These are phyloP conservation scores for Drosophila parvula DNA, from an alignment of 1,140 invertebrate species.

Conservation along the genomic window DNA sequence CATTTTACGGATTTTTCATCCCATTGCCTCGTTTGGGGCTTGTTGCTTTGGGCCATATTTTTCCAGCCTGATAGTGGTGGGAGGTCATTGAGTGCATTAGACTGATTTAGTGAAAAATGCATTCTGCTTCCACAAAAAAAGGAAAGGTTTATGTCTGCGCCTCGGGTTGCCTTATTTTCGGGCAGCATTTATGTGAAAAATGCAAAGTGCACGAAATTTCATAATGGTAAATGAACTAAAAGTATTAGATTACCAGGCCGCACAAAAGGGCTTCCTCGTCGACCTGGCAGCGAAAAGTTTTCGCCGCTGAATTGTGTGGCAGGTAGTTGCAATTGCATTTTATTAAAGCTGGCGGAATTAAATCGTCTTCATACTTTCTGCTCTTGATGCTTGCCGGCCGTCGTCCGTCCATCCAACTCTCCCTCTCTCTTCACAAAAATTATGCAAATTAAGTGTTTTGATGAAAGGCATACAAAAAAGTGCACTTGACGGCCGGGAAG, in stretches of 20 bases:
- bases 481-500: slow-evolving; percentile 61
- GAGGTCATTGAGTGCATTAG: slow-evolving; percentile 73
- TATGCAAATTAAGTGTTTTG: slow-evolving; percentile 81
- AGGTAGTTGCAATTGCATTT: slow-evolving; percentile 62
- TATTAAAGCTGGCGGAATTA: slow-evolving; percentile 75
- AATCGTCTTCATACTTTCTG: slow-evolving; percentile 47
- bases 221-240: slow-evolving; percentile 77
- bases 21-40: slow-evolving; percentile 57
- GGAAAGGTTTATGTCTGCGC: slow-evolving; percentile 47
- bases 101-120: slow-evolving; percentile 68
- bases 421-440: slow-evolving; percentile 62
- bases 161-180: slow-evolving; percentile 17
- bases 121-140: slow-evolving; percentile 18
- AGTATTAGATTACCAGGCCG: slow-evolving; percentile 65
- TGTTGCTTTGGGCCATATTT: slow-evolving; percentile 51
- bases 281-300: slow-evolving; percentile 15
- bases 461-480: slow-evolving; percentile 74
- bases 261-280: slow-evolving; percentile 38
- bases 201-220: slow-evolving; percentile 70
- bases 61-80: slow-evolving; percentile 13
- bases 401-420: slow-evolving; percentile 6
- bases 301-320: slow-evolving; percentile 18
- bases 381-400: slow-evolving; percentile 11
- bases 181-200: slow-evolving; percentile 46
- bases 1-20: slow-evolving; percentile 22